Evolutionary conservation across 2,797 vertebrate species (phyloP), one percentile per base, ranked within the genome.

Genomic region (Heliangelus exortis): DNA sequence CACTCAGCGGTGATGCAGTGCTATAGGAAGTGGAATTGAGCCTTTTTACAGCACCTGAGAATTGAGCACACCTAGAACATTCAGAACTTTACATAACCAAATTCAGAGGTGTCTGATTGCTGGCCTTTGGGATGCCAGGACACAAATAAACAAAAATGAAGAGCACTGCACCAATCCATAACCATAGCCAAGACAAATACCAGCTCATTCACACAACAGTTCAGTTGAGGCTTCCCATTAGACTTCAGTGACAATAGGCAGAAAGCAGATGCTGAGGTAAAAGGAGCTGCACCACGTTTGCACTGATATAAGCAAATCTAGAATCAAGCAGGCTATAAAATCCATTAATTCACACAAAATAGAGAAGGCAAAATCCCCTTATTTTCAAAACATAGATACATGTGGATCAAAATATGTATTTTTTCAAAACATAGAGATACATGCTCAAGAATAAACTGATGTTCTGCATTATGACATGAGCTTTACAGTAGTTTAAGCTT

Each of bases 361-460:
- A 94, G 39, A 90, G 63, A 90, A 90, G 21, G 50, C 90, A 92
- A 94, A 91, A 95, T 95, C 90, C 92, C 92, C 92, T 33, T 34
- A 88, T 90, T 91, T 82, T 91, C 18, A 85, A 69, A 95, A 76
- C 58, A 67, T 5, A 89, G 78, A 87, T n/a, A 83, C 7, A 57
- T 15, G 67, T 93, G 93, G 93, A 95, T 55, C 58, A 78, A 94
- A 95, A 75, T 26, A 67, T 33, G 1, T 33, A 66, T 33, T 43
- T 67, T 82, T 61, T 83, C 68, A 84, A 88, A 94, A 77, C 59
- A 87, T 21, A 62, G 0, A 77, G 71, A 68, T 29, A 86, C 20
- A 66, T 95, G 94, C 89, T 96, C 72, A 89, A 94, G 74, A 96
- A 95, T 90, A 87, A 92, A 84, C 48, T 39, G 51, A 84, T 23